Evolutionary conservation across 2,797 vertebrate genomes (phyloP).

Genomic region (Crocodylus rhombifer): DNA sequence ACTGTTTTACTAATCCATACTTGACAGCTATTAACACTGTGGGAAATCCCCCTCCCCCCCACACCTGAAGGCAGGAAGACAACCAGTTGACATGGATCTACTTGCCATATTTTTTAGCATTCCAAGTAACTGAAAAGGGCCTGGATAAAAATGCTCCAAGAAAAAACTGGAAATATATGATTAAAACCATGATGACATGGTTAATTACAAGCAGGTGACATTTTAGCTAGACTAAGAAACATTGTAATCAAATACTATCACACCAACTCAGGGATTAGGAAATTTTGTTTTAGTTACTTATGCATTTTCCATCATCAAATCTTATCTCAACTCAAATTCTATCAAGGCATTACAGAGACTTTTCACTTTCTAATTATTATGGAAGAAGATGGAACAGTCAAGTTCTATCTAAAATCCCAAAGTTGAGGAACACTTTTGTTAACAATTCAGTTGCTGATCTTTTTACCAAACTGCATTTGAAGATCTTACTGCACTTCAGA

Average conservation of each 20-base stretch:
- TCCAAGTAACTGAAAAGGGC: background rate
- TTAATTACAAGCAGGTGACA: background rate
- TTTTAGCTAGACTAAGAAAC: background rate
- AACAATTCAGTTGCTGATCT: background rate
- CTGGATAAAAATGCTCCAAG: background rate
- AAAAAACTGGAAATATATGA: background rate
- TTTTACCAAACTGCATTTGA: background rate
- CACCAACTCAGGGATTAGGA: no score
- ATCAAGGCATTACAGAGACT: background rate
- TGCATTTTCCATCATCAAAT: no score
- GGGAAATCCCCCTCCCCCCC: background rate
- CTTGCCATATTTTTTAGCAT: background rate
- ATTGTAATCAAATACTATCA: no score
- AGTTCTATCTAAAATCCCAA: background rate
- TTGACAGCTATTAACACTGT: background rate
- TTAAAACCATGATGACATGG: background rate
- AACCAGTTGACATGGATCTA: background rate
- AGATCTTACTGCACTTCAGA: background rate
- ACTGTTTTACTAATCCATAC: background rate
- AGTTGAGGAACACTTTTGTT: background rate
- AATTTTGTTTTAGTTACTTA: no score
- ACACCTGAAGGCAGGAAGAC: background rate
- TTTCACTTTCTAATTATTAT: background rate
- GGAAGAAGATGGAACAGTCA: background rate
- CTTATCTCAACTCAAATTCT: no score